These are phyloP conservation scores for Heliconius ethilla DNA, from an alignment of 2,888 invertebrate species.

Conservation along the genomic window DNA sequence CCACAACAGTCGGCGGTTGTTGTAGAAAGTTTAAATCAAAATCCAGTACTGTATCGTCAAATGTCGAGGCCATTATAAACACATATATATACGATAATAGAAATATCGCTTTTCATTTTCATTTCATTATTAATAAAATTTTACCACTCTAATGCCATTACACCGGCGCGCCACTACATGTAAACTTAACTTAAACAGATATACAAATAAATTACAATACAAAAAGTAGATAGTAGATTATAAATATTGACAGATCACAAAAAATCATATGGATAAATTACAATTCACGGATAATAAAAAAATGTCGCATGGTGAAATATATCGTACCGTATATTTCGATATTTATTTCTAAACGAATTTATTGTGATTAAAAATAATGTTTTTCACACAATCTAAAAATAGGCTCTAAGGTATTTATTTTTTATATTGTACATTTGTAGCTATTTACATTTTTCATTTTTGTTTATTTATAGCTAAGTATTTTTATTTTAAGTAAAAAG, in stretches of 20 bases:
- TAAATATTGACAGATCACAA: neutral
- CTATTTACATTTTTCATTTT: too few relatives aligned
- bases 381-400: too few relatives aligned
- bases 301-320: neutral
- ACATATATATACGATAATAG: neutral
- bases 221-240: neutral
- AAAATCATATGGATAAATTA: neutral
- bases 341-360: neutral
- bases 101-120: constrained; percentile 20
- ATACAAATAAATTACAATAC: neutral
- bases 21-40: constrained; percentile 64
- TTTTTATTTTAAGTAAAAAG: too few relatives aligned
- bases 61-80: constrained; percentile 49
- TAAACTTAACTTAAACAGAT: neutral
- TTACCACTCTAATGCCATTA: constrained; percentile 4
- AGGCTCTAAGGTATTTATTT: too few relatives aligned
- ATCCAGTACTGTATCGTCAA: constrained; percentile 55
- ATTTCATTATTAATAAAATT: constrained; percentile 30
- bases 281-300: neutral
- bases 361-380: too few relatives aligned
- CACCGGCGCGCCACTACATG: constrained; percentile 45
- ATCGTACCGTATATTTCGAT: neutral
- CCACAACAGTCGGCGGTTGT: constrained; percentile 52
- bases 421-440: too few relatives aligned
- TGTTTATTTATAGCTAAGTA: too few relatives aligned